Evolutionary conservation across 1,140 invertebrate genomes (phyloP), one percentile per base, ranked within the genome.

Genomic region (Agrilus planipennis): DNA sequence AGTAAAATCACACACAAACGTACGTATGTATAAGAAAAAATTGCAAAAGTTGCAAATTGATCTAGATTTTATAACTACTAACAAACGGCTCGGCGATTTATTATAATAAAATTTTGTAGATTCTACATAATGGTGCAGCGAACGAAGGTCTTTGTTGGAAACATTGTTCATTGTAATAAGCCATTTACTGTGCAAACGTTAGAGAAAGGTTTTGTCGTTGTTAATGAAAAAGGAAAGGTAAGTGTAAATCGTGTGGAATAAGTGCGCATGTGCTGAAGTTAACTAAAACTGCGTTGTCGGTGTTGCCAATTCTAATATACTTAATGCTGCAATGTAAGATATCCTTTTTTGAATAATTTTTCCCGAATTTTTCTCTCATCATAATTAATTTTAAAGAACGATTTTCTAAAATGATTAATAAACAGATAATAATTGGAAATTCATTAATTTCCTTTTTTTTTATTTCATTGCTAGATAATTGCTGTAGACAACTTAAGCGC

Each of bases 171-270:
- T 46, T 56, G 57, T 38, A 29, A 29, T 1, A 34, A 43, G 30
- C 46, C 37, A 30, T 46, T 49, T 16, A 40, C 45, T 44, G 45
- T 72, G 12, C 41, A 63, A 37, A 41, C 63, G 21, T 41, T 65
- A 2, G 42, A 69, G 27, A 59, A 63, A 42, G 66, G 59, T 39
- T 64, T 59, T 46, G 55, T 75, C 40, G 51, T 65, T 12, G 55
- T 73, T 9, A 35, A 56, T 15, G 32, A 65, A 60, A 46, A 67
- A 63, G 54, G 69, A 68, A 61, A 54, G 49, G 53, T 52, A 42
- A 45, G 14, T 25, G n/a, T n/a, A n/a, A n/a, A n/a, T n/a, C n/a
- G n/a, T n/a, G n/a, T n/a, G n/a, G n/a, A n/a, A n/a, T n/a, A n/a
- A n/a, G n/a, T n/a, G n/a, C n/a, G n/a, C n/a, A n/a, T n/a, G n/a